Conservation (phyloP, 2,888 invertebrate genomes). For the Idaea biselata region DNA sequence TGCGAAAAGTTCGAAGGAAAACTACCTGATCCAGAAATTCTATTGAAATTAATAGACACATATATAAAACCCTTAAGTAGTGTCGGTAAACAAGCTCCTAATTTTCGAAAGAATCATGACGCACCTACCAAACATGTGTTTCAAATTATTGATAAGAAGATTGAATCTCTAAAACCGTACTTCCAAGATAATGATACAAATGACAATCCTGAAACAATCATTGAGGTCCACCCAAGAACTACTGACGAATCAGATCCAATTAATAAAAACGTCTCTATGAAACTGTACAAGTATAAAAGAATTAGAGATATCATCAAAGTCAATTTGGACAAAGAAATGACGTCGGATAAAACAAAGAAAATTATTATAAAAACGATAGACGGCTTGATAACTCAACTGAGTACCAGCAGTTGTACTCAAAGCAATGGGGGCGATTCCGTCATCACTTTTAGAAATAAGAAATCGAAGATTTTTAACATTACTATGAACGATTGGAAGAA, state of each 20-base stretch:
- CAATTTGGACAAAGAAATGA: constrained; percentile 43
- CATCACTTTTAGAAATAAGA: constrained; percentile 13
- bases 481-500: constrained; percentile 33
- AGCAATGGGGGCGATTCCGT: neutral
- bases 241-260: constrained; percentile 21
- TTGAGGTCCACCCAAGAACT: constrained; percentile 45
- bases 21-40: constrained; percentile 2
- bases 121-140: neutral
- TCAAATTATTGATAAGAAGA: constrained; percentile 35
- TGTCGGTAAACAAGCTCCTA: neutral
- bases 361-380: constrained; percentile 51
- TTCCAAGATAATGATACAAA: constrained; percentile 48
- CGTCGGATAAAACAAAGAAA: constrained; percentile 44
- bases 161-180: constrained; percentile 40
- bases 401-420: neutral
- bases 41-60: constrained; percentile 31
- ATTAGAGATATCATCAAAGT: constrained; percentile 44
- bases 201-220: constrained; percentile 46
- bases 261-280: constrained; percentile 29
- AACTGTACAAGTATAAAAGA: constrained; percentile 44
- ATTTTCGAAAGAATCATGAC: neutral
- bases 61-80: constrained; percentile 37
- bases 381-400: constrained; percentile 35
- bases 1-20: constrained; percentile 6
- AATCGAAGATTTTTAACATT: constrained; percentile 26